phyloP scores from a whole-genome alignment of 1,140 invertebrate species.

The Drosophila mauritiana region DNA sequence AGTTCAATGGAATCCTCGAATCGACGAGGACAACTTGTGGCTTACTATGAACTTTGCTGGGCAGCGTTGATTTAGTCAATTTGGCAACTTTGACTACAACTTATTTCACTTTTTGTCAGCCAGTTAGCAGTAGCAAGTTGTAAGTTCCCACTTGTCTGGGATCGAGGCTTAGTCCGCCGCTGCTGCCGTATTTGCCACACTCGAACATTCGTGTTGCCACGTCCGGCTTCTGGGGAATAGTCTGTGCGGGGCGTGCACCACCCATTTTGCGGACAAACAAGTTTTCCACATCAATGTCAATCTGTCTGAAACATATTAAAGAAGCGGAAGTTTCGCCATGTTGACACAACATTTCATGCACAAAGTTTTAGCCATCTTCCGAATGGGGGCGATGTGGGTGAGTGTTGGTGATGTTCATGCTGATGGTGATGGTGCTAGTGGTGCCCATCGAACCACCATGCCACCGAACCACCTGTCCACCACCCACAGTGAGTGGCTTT shows the following conservation, averaged over 20 bases:
- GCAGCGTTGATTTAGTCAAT: conserved; percentile 77
- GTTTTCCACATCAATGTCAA: conserved; percentile 84
- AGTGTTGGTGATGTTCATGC: no score
- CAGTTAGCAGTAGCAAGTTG: conserved; percentile 50
- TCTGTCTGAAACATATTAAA: conserved; percentile 84
- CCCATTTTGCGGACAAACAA: conserved; percentile 73
- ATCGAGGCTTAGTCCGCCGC: conserved; percentile 20
- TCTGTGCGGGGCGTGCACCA: conserved; percentile 44
- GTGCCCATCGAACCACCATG: conserved; percentile 10
- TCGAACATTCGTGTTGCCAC: conserved; percentile 27
- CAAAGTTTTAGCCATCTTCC: conserved; percentile 61
- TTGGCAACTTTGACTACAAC: conserved; percentile 69
- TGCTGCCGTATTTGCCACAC: conserved; percentile 50
- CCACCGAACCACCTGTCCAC: conserved; percentile 30
- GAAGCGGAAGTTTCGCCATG: conserved; percentile 79
- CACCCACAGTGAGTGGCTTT: conserved; percentile 65
- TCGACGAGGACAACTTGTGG: conserved; percentile 39
- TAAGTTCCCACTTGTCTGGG: conserved; percentile 32
- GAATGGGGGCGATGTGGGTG: neutral
- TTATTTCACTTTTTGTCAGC: conserved; percentile 64
- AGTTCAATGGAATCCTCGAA: neutral
- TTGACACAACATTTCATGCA: conserved; percentile 81
- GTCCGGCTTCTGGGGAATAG: conserved; percentile 45
- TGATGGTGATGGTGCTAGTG: neutral
- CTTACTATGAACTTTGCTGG: conserved; percentile 52